Percentiles rank a stretch among this genome's conserved stretches.
Evolutionary conservation across 2,113 vertebrate genomes (phyloP).

Genomic region (Rhabdomys dilectus): DNA sequence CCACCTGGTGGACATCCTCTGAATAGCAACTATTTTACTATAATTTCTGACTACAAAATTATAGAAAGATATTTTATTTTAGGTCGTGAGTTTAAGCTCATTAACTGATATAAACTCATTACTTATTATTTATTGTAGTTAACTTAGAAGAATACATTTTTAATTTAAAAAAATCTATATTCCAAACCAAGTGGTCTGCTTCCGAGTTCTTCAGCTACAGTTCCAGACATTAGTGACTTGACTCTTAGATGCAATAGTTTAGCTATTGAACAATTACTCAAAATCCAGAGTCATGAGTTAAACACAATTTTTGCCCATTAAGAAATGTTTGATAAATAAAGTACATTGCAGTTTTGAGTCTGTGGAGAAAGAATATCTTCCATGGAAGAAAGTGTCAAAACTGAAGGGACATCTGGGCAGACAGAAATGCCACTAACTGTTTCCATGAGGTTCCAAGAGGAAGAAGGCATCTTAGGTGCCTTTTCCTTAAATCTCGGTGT

Average conservation of each 20-base stretch:
- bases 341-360: neutral
- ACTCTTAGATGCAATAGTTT: neutral
- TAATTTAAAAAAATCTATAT: neutral
- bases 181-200: fast-evolving
- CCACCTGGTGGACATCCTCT: constrained; percentile 83
- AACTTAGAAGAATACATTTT: neutral
- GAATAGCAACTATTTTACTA: neutral
- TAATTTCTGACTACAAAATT: neutral
- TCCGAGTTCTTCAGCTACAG: neutral
- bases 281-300: neutral
- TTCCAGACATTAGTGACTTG: neutral
- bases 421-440: neutral
- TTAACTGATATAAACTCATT: neutral
- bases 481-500: neutral
- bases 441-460: neutral
- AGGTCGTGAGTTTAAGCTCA: neutral
- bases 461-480: neutral
- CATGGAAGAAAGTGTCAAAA: neutral
- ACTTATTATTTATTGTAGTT: neutral
- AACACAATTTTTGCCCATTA: neutral
- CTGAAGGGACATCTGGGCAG: neutral
- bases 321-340: neutral
- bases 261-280: neutral
- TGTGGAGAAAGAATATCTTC: neutral
- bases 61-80: neutral